Evolutionary conservation across 2,113 vertebrate genomes (phyloP).

Genomic region (Micromys minutus): DNA sequence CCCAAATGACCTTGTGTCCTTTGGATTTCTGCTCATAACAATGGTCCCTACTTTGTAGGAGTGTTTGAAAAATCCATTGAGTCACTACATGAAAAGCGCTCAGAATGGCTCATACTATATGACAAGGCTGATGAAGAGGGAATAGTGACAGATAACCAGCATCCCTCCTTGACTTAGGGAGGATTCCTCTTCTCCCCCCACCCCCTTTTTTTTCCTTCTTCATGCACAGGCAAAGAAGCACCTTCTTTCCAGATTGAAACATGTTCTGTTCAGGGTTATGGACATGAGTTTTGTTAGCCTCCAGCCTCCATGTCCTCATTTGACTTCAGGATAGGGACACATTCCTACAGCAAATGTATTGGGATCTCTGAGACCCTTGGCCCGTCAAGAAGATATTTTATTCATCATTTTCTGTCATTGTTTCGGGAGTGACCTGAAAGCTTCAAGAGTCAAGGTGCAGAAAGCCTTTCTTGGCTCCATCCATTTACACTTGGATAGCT

Average conservation of each 20-base stretch:
- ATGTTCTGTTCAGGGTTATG: neutral
- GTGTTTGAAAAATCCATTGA: neutral
- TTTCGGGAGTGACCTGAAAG: neutral
- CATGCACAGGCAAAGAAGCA: neutral
- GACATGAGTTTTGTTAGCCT: neutral
- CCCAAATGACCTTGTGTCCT: neutral
- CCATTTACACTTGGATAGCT: neutral
- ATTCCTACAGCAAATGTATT: too few relatives aligned
- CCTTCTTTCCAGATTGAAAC: neutral
- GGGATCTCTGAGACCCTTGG: neutral
- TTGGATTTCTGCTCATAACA: neutral
- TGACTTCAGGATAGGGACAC: neutral
- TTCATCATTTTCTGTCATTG: neutral
- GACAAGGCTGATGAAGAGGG: neutral
- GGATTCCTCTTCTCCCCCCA: too few relatives aligned
- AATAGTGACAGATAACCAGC: rapidly evolving
- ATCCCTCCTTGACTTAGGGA: too few relatives aligned
- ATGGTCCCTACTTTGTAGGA: neutral
- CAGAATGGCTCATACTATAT: rapidly evolving
- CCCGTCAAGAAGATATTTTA: neutral
- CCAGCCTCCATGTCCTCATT: neutral
- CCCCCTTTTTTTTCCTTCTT: neutral
- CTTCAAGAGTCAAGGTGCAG: neutral
- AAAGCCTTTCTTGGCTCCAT: neutral
- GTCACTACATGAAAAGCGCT: neutral